Evolutionary conservation across 2,888 invertebrate species (phyloP), one percentile per base, ranked within the genome.

Genomic region (Hypsopygia costalis): DNA sequence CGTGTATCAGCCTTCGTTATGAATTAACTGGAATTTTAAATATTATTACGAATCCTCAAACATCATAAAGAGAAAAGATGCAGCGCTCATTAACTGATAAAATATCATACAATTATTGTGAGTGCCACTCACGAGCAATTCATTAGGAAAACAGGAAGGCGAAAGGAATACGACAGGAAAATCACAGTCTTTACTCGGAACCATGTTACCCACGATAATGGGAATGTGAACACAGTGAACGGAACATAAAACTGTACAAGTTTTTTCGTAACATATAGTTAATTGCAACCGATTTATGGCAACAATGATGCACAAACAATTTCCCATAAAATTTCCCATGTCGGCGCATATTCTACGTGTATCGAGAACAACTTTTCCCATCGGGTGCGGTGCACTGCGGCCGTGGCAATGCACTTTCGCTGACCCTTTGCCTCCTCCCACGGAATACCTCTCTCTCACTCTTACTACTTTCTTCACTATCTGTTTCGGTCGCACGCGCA

Each of bases 401-500:
- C 78, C 83, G 81, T 78, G 87, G 85, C 87, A 88, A 87, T 87
- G 88, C 83, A 88, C 88, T 88, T 88, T 88, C 86, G 77, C 86
- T 87, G 86, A 87, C 86, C 88, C 81, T 80, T 64, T 77, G 79
- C 78, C 80, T 81, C 78, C 83, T 82, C 81, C 80, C 79, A 81
- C 77, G 73, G 62, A 55, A 50, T 47, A 55, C 61, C 55, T 86
- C 87, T 81, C 85, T 51, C 51, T 86, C 72, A 47, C 75, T 67
- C 85, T 46, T 52, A 48, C 41, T 41, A 68, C 74, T 80, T 80
- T 81, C 76, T 74, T 72, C 64, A 55, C 60, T 47, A 47, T 50
- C 55, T 51, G 45, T 81, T 81, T 73, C 78, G 46, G 58, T 81
- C 70, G 57, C 66, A 60, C 78, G 52, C 58, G 54, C 62, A 63